Percentiles rank a stretch among this genome's conserved stretches.
These are phyloP conservation scores for Propithecus deckenii DNA, from an alignment of 2,797 vertebrate species.

Conservation along the genomic window DNA sequence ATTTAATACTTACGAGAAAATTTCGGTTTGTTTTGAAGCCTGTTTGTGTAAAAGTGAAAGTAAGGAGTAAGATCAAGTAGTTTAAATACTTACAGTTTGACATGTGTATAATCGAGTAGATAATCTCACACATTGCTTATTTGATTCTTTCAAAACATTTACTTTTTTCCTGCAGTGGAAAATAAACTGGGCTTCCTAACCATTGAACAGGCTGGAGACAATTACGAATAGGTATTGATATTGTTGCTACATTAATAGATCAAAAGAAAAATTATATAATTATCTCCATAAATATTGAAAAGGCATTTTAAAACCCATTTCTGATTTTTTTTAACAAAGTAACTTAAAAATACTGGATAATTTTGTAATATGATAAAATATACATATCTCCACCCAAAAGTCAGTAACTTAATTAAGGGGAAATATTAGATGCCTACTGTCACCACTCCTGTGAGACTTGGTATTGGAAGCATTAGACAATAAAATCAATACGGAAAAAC, in stretches of 20 bases:
- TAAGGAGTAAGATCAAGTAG: constrained; percentile 11
- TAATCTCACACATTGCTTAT: constrained; percentile 25
- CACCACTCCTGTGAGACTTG: neutral
- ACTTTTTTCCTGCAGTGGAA: constrained; percentile 7
- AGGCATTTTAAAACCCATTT: neutral
- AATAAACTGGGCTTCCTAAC: neutral
- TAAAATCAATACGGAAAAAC: neutral
- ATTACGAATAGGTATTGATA: neutral
- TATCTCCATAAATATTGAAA: neutral
- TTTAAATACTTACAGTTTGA: constrained; percentile 11
- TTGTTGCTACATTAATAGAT: constrained; percentile 1
- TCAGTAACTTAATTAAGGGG: neutral
- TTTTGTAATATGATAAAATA: neutral
- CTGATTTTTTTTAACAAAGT: neutral
- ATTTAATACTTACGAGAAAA: neutral
- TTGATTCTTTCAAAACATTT: constrained; percentile 40
- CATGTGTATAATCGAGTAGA: neutral
- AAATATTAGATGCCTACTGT: neutral
- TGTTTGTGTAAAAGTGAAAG: constrained; percentile 44
- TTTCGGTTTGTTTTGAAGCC: neutral
- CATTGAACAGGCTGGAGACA: neutral
- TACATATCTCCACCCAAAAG: neutral
- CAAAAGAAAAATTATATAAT: neutral
- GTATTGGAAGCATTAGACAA: neutral
- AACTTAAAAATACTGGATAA: constrained; percentile 33